Evolutionary conservation across 1,140 invertebrate species (phyloP).

Genomic region (Potamilus streckersoni): DNA sequence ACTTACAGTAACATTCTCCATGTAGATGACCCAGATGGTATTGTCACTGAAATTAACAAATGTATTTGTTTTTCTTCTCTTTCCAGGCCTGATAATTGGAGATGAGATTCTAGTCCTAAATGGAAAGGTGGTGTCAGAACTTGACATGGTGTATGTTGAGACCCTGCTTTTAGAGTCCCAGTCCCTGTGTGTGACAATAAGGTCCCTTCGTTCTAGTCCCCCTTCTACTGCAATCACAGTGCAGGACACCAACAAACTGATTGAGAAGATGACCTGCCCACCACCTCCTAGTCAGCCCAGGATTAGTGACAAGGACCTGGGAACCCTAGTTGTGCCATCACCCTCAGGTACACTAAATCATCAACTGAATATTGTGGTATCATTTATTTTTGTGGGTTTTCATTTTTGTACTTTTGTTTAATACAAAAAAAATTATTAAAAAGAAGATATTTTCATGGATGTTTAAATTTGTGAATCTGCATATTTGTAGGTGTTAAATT

Average conservation of each 20-base stretch:
- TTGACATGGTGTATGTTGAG: conserved; percentile 99
- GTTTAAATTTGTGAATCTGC: too few species aligned
- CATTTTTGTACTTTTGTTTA: too few species aligned
- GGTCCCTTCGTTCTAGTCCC: conserved; percentile 89
- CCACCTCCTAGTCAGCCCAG: conserved; percentile 89
- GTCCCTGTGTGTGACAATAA: conserved; percentile 97
- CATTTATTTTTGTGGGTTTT: too few species aligned
- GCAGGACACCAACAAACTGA: conserved; percentile 81
- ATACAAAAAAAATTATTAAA: too few species aligned
- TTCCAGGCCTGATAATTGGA: conserved; percentile 91
- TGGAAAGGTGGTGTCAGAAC: conserved; percentile 94
- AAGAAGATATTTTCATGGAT: too few species aligned
- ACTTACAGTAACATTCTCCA: too few species aligned
- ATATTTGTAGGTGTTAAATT: too few species aligned
- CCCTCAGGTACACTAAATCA: conserved; percentile 67
- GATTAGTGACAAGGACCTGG: conserved; percentile 96
- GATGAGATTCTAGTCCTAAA: conserved; percentile 99
- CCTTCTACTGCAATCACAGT: conserved; percentile 46
- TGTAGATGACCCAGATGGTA: neutral
- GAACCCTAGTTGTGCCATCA: conserved; percentile 93
- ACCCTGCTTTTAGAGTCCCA: conserved; percentile 93
- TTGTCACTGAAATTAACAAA: neutral
- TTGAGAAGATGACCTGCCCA: conserved; percentile 94
- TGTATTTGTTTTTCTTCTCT: neutral
- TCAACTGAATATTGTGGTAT: too few species aligned